These are phyloP conservation scores for Crotalus helleri DNA, from an alignment of 2,113 vertebrate species.

Conservation along the genomic window DNA sequence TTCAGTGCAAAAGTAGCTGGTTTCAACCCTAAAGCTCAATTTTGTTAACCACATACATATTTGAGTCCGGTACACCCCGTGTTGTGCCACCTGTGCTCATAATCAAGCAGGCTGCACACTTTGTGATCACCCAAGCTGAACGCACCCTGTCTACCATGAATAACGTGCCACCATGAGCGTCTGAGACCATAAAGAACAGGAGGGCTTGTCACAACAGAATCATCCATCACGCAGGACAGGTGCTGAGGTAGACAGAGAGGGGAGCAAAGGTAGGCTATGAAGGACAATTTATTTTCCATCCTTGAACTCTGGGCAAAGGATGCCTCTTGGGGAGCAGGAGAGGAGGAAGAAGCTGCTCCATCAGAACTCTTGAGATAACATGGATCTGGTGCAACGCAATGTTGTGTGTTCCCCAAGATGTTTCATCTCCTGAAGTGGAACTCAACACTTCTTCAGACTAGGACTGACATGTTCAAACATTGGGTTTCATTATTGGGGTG, in stretches of 20 bases:
- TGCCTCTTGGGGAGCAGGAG: not conserved
- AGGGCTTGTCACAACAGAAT: not conserved
- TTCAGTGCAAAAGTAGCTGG: conserved; percentile 51
- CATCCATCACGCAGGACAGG: not conserved
- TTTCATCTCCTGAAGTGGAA: not conserved
- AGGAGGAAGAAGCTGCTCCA: not conserved
- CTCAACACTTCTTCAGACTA: too few species aligned
- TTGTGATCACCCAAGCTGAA: not conserved
- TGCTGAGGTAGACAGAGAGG: not conserved
- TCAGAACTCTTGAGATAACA: not conserved
- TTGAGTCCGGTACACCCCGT: too few species aligned
- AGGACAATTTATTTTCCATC: not conserved
- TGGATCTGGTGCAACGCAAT: not conserved
- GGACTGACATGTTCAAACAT: too few species aligned
- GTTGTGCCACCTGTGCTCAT: not conserved
- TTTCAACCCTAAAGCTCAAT: conserved; percentile 46
- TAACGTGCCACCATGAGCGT: not conserved
- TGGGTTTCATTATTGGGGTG: too few species aligned
- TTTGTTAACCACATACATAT: not conserved
- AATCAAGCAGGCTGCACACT: not conserved
- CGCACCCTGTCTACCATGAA: not conserved
- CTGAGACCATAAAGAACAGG: not conserved
- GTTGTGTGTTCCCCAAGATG: not conserved
- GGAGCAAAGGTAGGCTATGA: not conserved
- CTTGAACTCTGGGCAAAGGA: not conserved